These are phyloP conservation scores for Pyrrhosoma nymphula DNA, from an alignment of 2,888 invertebrate species.

Conservation along the genomic window DNA sequence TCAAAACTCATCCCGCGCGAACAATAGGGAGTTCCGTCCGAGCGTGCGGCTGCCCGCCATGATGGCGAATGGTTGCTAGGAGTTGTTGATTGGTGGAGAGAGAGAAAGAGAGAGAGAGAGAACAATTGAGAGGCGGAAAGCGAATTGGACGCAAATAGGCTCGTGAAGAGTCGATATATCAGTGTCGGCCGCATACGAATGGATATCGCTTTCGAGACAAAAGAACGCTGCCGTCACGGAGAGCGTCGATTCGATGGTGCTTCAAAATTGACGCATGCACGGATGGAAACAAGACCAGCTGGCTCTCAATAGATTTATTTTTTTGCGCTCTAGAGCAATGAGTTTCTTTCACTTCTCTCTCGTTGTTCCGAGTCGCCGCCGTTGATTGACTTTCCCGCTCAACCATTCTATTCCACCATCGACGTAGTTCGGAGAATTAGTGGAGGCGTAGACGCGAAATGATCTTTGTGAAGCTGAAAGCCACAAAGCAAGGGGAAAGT, in stretches of 20 bases:
- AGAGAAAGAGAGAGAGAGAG: not conserved
- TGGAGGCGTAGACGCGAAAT: not conserved
- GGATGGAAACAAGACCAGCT: not conserved
- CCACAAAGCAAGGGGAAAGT: not conserved
- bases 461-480: not conserved
- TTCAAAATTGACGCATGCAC: not conserved
- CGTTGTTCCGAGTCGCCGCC: not conserved
- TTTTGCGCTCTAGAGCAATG: not conserved
- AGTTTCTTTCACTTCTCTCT: not conserved
- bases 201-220: not conserved
- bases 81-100: not conserved
- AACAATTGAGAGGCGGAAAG: not conserved
- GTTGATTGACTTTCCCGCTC: not conserved
- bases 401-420: not conserved
- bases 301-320: not conserved
- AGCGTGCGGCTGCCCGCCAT: not conserved
- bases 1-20: not conserved
- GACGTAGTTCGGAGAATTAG: not conserved
- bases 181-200: not conserved
- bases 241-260: not conserved
- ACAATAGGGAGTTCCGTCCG: not conserved
- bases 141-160: slow-evolving; percentile 14
- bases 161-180: slow-evolving; percentile 5
- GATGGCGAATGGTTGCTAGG: not conserved
- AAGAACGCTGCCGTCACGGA: not conserved